These are phyloP conservation scores for Fragariocoptes setiger DNA, from an alignment of 1,140 invertebrate genomes.

Conservation along the genomic window DNA sequence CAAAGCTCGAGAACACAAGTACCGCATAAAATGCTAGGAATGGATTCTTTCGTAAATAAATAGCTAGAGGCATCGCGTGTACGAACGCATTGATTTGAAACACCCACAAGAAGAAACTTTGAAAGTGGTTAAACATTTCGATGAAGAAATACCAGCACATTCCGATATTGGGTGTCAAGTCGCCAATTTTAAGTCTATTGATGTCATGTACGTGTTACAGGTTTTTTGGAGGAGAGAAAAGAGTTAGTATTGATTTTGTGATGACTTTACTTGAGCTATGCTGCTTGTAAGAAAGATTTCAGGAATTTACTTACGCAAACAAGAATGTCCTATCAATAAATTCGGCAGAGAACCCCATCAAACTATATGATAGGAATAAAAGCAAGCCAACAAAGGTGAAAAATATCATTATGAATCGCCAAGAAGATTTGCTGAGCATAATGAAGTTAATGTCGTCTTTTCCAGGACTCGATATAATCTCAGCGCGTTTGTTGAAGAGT, in stretches of 20 bases:
- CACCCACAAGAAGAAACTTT: conserved; percentile 65
- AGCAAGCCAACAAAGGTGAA: conserved; percentile 13
- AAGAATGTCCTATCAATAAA: conserved; percentile 46
- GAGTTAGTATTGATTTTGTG: conserved; percentile 1
- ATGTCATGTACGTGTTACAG: not conserved
- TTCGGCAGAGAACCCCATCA: conserved; percentile 26
- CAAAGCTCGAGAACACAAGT: conserved; percentile 51
- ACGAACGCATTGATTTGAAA: conserved; percentile 86
- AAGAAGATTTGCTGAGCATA: too few species aligned
- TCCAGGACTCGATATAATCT: too few species aligned
- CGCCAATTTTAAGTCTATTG: conserved; percentile 35
- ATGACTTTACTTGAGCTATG: not conserved
- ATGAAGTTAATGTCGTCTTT: too few species aligned
- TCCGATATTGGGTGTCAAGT: conserved; percentile 82
- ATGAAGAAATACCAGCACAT: conserved; percentile 99
- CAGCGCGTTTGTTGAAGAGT: too few species aligned
- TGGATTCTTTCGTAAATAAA: conserved; percentile 49
- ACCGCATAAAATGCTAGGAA: conserved; percentile 50
- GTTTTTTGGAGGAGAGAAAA: not conserved
- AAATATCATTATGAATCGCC: conserved; percentile 9
- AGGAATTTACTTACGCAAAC: conserved; percentile 39
- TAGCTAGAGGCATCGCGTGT: conserved; percentile 55
- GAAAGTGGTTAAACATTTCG: conserved; percentile 98
- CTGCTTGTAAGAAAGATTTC: not conserved
- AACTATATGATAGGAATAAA: conserved; percentile 16